Evolutionary conservation across 2,113 vertebrate species (phyloP).

Genomic region (Eublepharis macularius): DNA sequence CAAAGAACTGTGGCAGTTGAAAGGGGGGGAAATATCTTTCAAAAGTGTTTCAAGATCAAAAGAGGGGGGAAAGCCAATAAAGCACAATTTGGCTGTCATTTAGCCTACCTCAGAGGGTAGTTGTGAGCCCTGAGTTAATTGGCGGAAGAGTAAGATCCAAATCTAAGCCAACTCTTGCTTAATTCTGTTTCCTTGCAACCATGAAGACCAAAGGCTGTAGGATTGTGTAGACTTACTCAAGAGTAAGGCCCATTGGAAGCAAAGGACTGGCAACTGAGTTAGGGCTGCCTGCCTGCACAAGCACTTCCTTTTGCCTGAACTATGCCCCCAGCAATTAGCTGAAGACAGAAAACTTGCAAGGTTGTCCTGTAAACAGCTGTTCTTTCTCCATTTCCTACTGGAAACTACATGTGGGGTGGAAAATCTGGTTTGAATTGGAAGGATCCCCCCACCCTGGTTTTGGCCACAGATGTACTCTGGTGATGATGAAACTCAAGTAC

Average conservation of each 20-base stretch:
- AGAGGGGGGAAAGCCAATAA: background rate
- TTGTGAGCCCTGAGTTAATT: too few relatives aligned
- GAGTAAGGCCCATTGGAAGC: background rate
- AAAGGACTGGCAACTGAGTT: too few relatives aligned
- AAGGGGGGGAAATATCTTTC: background rate
- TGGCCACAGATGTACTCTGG: background rate
- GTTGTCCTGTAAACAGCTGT: background rate
- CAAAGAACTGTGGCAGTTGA: background rate
- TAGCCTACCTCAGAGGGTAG: too few relatives aligned
- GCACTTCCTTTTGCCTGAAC: background rate
- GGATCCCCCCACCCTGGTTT: background rate
- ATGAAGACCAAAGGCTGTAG: too few relatives aligned
- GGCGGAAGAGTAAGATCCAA: too few relatives aligned
- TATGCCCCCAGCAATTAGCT: background rate
- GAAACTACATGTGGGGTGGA: background rate
- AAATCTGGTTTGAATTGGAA: slow-evolving; percentile 24
- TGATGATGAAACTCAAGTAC: background rate
- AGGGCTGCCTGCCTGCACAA: background rate
- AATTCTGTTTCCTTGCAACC: background rate
- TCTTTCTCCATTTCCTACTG: background rate
- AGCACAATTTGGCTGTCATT: too few relatives aligned
- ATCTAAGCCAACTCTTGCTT: background rate
- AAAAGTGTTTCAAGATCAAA: background rate
- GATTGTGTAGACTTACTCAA: background rate
- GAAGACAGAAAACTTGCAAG: background rate